phyloP scores from a whole-genome alignment of 2,113 vertebrate species.

The Larimichthys crocea region DNA sequence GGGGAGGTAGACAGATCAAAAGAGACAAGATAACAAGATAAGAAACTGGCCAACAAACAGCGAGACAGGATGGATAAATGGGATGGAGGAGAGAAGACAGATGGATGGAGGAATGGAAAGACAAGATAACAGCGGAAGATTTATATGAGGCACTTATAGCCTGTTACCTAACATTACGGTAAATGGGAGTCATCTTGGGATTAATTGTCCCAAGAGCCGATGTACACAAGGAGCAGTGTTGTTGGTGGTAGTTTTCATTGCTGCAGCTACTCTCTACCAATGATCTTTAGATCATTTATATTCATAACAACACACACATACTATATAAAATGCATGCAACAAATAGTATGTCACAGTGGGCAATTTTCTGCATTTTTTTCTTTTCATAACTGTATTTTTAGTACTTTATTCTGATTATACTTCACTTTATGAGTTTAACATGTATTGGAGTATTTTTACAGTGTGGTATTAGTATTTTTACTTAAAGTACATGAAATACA shows the following conservation, averaged over 20 bases:
- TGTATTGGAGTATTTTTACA: no score
- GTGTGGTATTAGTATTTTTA: no score
- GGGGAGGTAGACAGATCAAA: neutral
- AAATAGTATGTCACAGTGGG: no score
- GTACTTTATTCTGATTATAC: no score
- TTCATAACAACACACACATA: neutral
- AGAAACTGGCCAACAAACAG: constrained; percentile 46
- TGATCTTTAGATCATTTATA: neutral
- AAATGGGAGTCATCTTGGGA: constrained; percentile 44
- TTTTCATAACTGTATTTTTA: no score
- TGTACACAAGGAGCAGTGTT: constrained; percentile 21
- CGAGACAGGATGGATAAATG: constrained; percentile 27
- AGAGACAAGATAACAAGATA: constrained; percentile 60
- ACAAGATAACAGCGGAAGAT: constrained; percentile 64
- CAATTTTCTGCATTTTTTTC: no score
- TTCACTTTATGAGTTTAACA: no score
- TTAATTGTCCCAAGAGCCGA: constrained; percentile 45
- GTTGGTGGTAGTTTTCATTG: neutral
- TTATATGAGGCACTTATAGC: constrained; percentile 52
- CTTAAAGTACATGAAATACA: no score
- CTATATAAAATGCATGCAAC: neutral
- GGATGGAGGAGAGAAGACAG: constrained; percentile 4
- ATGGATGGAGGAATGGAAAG: constrained; percentile 38
- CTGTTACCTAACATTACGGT: constrained; percentile 62
- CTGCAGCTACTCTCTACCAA: neutral